phyloP scores from a whole-genome alignment of 2,888 invertebrate genomes.

The Lepidocyrtoides sp. region DNA sequence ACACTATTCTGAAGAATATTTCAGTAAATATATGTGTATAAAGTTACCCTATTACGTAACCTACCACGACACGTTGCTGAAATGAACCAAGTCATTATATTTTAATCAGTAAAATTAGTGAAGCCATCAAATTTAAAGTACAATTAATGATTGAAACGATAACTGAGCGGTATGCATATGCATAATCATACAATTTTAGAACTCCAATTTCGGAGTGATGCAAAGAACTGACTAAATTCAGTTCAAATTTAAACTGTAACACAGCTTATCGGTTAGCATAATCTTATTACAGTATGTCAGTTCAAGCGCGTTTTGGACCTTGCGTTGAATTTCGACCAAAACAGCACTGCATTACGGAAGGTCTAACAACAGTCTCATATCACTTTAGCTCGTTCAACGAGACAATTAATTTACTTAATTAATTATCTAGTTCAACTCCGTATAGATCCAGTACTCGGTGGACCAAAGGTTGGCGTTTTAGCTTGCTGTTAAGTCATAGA shows the following conservation, averaged over 20 bases:
- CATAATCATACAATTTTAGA: conserved; percentile 46
- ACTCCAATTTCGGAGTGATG: conserved; percentile 55
- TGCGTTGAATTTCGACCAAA: conserved; percentile 72
- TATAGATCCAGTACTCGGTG: conserved; percentile 64
- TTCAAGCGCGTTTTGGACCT: conserved; percentile 76
- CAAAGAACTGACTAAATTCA: conserved; percentile 60
- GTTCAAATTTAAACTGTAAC: conserved; percentile 54
- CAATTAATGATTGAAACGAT: conserved; percentile 76
- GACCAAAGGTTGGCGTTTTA: conserved; percentile 69
- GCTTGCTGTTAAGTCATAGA: conserved; percentile 55
- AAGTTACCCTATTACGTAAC: conserved; percentile 29
- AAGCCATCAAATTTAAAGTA: conserved; percentile 65
- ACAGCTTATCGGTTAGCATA: conserved; percentile 61
- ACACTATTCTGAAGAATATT: conserved; percentile 58
- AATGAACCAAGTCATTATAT: conserved; percentile 67
- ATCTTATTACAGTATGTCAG: conserved; percentile 67
- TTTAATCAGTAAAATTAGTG: conserved; percentile 77
- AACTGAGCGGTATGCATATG: conserved; percentile 58
- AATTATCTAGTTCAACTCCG: conserved; percentile 71
- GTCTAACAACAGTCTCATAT: conserved; percentile 79
- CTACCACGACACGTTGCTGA: conserved; percentile 15
- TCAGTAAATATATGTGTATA: conserved; percentile 57
- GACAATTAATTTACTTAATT: conserved; percentile 38
- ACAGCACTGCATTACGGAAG: conserved; percentile 76
- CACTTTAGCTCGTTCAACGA: conserved; percentile 78